These are phyloP conservation scores for Drosophila differens DNA, from an alignment of 2,888 invertebrate genomes.

Conservation along the genomic window DNA sequence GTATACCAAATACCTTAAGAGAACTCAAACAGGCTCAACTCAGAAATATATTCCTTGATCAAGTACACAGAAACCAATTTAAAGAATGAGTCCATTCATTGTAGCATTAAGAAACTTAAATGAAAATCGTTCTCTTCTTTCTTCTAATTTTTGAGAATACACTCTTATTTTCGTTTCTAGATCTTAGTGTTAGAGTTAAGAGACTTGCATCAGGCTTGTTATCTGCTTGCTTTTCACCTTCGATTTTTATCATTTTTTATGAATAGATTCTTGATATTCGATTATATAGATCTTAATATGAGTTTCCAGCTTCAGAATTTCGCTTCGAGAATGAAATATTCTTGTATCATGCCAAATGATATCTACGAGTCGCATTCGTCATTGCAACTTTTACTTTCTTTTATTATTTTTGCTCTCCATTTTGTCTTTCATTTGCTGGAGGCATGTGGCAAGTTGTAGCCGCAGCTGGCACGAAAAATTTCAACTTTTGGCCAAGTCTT, in stretches of 20 bases:
- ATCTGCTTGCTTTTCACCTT: neutral
- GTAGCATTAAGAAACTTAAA: neutral
- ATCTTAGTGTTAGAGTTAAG: neutral
- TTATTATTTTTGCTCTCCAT: neutral
- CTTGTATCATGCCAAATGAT: neutral
- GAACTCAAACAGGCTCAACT: neutral
- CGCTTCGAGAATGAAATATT: neutral
- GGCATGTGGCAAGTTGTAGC: conserved; percentile 72
- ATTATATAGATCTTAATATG: neutral
- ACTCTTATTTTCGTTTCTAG: neutral
- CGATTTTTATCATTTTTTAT: neutral
- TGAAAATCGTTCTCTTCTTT: neutral
- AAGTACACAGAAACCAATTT: neutral
- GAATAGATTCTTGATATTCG: neutral
- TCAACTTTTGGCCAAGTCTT: conserved; percentile 59
- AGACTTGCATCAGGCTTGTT: neutral
- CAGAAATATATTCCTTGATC: neutral
- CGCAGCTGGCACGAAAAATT: conserved; percentile 74
- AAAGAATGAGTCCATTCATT: neutral
- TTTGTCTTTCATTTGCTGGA: conserved; percentile 27
- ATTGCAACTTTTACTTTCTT: neutral
- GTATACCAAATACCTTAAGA: neutral
- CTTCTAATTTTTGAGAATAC: neutral
- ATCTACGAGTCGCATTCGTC: conserved; percentile 3
- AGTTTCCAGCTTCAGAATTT: neutral